Percentiles rank a stretch among this genome's conserved stretches.
phyloP scores from a whole-genome alignment of 2,888 invertebrate genomes.

The Neria commutata region DNA sequence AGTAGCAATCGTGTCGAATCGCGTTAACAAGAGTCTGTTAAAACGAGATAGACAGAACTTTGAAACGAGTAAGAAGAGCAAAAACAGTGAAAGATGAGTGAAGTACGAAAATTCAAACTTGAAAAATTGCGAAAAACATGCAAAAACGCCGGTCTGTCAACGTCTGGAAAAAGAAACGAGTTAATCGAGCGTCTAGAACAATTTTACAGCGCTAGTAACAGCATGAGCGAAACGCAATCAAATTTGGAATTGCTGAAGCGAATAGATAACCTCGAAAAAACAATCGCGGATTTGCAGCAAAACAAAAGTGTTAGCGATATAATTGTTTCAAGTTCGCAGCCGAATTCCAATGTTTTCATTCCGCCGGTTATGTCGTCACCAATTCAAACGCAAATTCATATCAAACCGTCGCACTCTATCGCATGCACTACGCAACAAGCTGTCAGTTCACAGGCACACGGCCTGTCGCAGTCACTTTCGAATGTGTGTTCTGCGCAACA shows the following conservation, averaged over 20 bases:
- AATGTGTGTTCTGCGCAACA: not conserved
- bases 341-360: not conserved
- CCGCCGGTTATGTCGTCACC: not conserved
- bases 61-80: too few relatives aligned
- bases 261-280: not conserved
- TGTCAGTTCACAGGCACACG: not conserved
- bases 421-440: too few relatives aligned
- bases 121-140: conserved; percentile 15
- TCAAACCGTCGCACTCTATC: too few relatives aligned
- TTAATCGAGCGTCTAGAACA: conserved; percentile 15
- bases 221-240: too few relatives aligned
- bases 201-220: not conserved
- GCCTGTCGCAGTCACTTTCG: not conserved
- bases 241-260: too few relatives aligned
- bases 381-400: not conserved
- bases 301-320: not conserved
- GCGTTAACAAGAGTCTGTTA: too few relatives aligned
- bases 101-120: conserved; percentile 6
- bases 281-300: not conserved
- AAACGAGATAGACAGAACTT: too few relatives aligned
- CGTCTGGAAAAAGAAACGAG: conserved; percentile 12
- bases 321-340: too few relatives aligned
- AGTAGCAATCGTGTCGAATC: too few relatives aligned
- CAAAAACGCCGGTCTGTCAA: conserved; percentile 3
- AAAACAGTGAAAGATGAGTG: conserved; percentile 9